Evolutionary conservation across 2,113 vertebrate species (phyloP).

Genomic region (Lota lota): DNA sequence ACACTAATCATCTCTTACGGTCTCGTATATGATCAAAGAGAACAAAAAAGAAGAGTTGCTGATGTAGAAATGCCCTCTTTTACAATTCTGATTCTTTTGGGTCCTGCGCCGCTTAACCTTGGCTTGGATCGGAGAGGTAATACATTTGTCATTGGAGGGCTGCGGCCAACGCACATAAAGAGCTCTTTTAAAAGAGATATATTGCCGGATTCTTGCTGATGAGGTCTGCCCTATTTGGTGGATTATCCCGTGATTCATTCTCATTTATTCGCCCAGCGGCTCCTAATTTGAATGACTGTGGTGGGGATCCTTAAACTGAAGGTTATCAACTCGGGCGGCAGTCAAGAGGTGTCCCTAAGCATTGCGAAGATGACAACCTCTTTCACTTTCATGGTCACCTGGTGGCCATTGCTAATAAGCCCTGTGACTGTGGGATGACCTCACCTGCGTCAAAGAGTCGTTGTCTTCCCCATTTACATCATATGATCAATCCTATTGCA

Average conservation of each 20-base stretch:
- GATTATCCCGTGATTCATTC: conserved; percentile 73
- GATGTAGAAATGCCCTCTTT: conserved; percentile 61
- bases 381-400: conserved; percentile 30
- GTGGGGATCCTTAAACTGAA: conserved; percentile 62
- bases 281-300: conserved; percentile 71
- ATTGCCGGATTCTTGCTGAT: conserved; percentile 58
- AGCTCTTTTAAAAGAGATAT: conserved; percentile 69
- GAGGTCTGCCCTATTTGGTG: conserved; percentile 61
- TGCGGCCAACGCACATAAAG: conserved; percentile 62
- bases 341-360: conserved; percentile 45
- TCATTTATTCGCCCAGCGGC: conserved; percentile 64
- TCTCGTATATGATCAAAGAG: conserved; percentile 70
- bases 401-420: conserved; percentile 2
- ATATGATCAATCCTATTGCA: too few species aligned
- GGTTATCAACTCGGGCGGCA: conserved; percentile 60
- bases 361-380: conserved; percentile 33
- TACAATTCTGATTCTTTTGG: conserved; percentile 68
- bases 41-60: conserved; percentile 47
- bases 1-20: conserved; percentile 76
- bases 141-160: conserved; percentile 73
- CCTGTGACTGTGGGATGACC: too few species aligned
- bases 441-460: too few species aligned
- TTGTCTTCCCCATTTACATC: too few species aligned
- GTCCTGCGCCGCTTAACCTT: conserved; percentile 70
- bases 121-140: conserved; percentile 75